phyloP scores from a whole-genome alignment of 2,113 vertebrate species.

The Podiceps cristatus region DNA sequence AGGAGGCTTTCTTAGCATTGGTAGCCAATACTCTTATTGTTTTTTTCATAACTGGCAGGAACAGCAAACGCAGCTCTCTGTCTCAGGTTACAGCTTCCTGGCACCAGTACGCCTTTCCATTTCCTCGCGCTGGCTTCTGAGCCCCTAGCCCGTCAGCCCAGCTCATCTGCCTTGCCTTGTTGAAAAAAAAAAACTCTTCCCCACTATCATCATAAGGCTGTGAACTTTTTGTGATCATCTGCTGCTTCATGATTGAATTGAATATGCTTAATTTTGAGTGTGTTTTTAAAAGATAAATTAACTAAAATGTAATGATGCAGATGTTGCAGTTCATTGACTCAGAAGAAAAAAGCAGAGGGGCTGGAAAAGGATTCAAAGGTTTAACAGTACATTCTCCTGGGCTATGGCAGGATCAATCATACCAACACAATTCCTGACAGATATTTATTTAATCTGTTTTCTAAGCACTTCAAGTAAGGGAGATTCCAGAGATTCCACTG shows the following conservation, averaged over 20 bases:
- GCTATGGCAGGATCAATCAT: neutral
- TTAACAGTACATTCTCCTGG: neutral
- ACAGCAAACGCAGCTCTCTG: neutral
- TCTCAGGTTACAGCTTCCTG: neutral
- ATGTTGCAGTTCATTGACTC: neutral
- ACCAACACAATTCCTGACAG: neutral
- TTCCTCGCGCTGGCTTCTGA: neutral
- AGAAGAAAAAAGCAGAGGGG: neutral
- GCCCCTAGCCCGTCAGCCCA: neutral
- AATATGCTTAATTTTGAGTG: neutral
- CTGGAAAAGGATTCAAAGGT: neutral
- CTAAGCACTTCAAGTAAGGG: slow-evolving; percentile 1
- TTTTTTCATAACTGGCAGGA: neutral
- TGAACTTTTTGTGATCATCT: neutral
- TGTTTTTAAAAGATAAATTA: neutral
- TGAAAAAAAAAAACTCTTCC: neutral
- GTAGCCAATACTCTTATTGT: fast-evolving
- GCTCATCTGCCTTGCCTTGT: neutral
- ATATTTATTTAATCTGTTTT: slow-evolving; percentile 36
- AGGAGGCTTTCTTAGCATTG: neutral
- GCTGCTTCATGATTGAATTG: neutral
- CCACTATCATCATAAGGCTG: neutral
- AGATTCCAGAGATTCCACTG: slow-evolving; percentile 42
- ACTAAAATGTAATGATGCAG: neutral
- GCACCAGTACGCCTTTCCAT: neutral